Evolutionary conservation across 2,113 vertebrate genomes (phyloP).

Genomic region (Grus americana): DNA sequence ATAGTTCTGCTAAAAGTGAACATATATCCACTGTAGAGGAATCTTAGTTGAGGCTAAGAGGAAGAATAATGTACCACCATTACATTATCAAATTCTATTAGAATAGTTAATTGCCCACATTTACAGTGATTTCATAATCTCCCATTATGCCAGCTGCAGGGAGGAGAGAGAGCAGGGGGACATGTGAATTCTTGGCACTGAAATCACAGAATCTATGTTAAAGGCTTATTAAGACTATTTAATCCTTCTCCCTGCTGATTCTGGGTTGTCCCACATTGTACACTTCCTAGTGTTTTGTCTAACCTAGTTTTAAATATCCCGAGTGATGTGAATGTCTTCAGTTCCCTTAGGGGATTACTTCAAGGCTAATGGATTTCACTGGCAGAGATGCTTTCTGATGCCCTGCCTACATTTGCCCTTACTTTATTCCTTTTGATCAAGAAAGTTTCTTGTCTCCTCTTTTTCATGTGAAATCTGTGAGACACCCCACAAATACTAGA

Average conservation of each 20-base stretch:
- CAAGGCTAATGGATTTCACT: constrained; percentile 42
- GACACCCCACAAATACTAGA: background rate
- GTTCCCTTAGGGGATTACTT: constrained; percentile 47
- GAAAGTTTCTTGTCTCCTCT: background rate
- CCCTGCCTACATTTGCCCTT: background rate
- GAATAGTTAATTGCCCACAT: constrained; percentile 28
- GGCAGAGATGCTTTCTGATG: background rate
- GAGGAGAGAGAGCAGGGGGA: background rate
- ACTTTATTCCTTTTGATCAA: constrained; percentile 30
- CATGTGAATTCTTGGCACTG: constrained; percentile 31
- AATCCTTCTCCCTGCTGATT: constrained; percentile 51
- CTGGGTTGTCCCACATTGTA: constrained; percentile 32
- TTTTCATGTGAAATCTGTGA: background rate
- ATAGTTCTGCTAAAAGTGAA: background rate
- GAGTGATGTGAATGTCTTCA: background rate
- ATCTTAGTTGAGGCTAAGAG: background rate
- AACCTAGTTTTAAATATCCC: constrained; percentile 24
- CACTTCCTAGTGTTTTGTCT: constrained; percentile 55
- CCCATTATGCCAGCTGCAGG: background rate
- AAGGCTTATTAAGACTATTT: constrained; percentile 52
- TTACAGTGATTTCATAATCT: constrained; percentile 52
- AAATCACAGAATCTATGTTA: constrained; percentile 25
- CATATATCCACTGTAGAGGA: background rate
- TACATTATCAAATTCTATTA: background rate
- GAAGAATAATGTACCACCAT: background rate